Percentiles rank a stretch among this genome's conserved stretches.
Evolutionary conservation across 2,113 vertebrate species (phyloP).

Genomic region (Hymenochirus boettgeri): DNA sequence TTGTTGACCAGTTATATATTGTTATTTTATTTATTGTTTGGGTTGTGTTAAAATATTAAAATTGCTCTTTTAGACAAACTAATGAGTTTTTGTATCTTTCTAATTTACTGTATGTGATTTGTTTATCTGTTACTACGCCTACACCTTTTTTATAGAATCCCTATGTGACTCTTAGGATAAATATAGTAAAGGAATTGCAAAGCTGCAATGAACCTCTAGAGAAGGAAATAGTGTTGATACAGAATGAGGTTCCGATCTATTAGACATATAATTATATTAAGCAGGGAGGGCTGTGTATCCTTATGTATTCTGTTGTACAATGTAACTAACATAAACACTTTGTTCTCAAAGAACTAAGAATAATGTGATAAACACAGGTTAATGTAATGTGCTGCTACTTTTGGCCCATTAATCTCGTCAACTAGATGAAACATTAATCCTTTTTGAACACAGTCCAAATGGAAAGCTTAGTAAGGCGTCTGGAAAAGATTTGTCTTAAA

Average conservation of each 20-base stretch:
- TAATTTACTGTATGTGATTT: too few relatives aligned
- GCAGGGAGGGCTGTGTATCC: constrained; percentile 6
- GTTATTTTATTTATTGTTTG: too few relatives aligned
- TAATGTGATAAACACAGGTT: constrained; percentile 37
- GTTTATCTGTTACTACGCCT: neutral
- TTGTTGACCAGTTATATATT: too few relatives aligned
- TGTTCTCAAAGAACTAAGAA: constrained; percentile 27
- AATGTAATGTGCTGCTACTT: constrained; percentile 35
- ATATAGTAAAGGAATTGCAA: neutral
- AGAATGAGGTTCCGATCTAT: constrained; percentile 3
- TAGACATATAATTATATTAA: constrained; percentile 28
- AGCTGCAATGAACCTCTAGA: neutral
- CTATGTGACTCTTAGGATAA: neutral
- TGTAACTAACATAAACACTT: constrained; percentile 35
- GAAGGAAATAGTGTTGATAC: neutral
- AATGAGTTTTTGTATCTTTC: too few relatives aligned
- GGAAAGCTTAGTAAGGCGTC: constrained; percentile 19
- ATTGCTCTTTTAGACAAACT: too few relatives aligned
- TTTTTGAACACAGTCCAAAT: constrained; percentile 37
- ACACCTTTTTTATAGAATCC: neutral
- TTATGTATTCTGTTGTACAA: constrained; percentile 13
- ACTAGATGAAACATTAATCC: constrained; percentile 33
- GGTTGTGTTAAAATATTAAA: too few relatives aligned
- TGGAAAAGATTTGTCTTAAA: constrained; percentile 20
- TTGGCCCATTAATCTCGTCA: constrained; percentile 36